phyloP scores from a whole-genome alignment of 2,797 vertebrate species.

The Sorex maritimensis region DNA sequence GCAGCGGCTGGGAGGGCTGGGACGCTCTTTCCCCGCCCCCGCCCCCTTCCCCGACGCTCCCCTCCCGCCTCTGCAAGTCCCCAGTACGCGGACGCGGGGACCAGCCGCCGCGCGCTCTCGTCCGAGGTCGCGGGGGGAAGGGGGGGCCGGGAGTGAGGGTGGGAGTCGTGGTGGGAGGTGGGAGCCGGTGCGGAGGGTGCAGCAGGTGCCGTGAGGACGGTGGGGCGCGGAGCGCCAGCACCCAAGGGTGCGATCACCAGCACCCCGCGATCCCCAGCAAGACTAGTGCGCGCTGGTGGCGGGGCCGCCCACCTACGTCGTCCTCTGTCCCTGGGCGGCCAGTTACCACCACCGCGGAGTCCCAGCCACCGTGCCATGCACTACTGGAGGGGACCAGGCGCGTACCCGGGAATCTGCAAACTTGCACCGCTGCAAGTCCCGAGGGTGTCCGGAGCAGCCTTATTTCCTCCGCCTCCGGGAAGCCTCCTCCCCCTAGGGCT shows the following conservation, averaged over 20 bases:
- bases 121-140: background rate
- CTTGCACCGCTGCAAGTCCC: constrained; percentile 36
- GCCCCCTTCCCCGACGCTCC: constrained; percentile 59
- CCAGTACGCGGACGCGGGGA: background rate
- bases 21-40: constrained; percentile 63
- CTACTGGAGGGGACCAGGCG: background rate
- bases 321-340: too few species aligned
- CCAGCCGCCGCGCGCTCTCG: background rate
- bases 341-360: background rate
- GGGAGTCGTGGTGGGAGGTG: background rate
- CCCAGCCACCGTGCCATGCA: too few species aligned
- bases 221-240: background rate
- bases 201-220: constrained; percentile 75
- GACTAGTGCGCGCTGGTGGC: background rate
- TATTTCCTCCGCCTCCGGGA: background rate
- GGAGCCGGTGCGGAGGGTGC: background rate
- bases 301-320: too few species aligned
- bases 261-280: too few species aligned
- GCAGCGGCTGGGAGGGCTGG: constrained; percentile 73
- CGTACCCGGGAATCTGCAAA: background rate
- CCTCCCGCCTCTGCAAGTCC: constrained; percentile 10
- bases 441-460: background rate
- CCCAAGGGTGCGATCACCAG: background rate
- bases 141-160: constrained; percentile 76
- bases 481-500: background rate